Base-by-base conservation (phyloP, 2,797 vertebrate genomes). In the Poecile montanus region DNA sequence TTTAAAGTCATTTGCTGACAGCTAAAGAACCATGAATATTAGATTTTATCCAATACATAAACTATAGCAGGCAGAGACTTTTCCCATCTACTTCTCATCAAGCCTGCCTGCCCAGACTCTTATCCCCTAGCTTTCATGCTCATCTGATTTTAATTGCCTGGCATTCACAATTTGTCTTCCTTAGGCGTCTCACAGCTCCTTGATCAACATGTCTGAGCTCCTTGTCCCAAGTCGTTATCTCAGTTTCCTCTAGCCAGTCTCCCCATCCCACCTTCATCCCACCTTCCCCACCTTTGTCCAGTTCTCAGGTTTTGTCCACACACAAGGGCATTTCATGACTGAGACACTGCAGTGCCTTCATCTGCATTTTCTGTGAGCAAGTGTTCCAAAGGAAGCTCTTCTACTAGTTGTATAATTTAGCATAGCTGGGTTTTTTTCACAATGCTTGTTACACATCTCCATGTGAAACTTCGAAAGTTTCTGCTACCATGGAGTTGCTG, bases 1-100 rank as follows among this genome's bases (percentile, higher is more conserved):
- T 94, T 81, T 83, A 44, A 73, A 93, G 72, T 80, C 53, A 84
- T 73, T 84, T 92, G 12, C 76, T 86, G 76, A 82, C 40, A 75
- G 38, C 40, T 73, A 36, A 79, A 66, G 30, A 79, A 47, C 26
- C 42, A 30, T 10, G 16, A 70, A 54, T 48, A 63, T 88, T 80
- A 54, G 48, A n/a, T 85, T 94, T 34, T 10, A 2, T 72, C 45
- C 29, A 78, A 14, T 70, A 48, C 40, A 60, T 78, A 63, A 85
- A 50, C 60, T 79, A 7, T 7, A 66, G 12, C 42, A 73, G 51
- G 27, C 57, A 85, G 32, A 60, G 23, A 32, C 8, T 63, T 80
- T 91, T 63, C 45, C 30, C 22, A 32, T 29, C 45, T 56, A 57
- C 32, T 85, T 3, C 26, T 78, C 32, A 40, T 56, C 56, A 92